Evolutionary conservation across 2,888 invertebrate genomes (phyloP).

Genomic region (Balanococcus diminutus): DNA sequence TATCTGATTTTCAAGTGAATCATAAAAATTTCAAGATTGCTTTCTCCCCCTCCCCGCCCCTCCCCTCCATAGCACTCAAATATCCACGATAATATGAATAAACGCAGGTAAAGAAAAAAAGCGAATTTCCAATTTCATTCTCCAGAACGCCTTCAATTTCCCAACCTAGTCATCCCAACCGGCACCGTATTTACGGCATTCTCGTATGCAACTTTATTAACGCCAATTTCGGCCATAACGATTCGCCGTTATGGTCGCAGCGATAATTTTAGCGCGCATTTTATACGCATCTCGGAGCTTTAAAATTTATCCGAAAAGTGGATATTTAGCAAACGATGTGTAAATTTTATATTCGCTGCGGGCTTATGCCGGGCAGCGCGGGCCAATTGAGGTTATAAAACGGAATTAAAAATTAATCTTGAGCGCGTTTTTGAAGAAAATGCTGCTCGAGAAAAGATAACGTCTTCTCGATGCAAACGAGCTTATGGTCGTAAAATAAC

Average conservation of each 20-base stretch:
- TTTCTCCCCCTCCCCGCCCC: no score
- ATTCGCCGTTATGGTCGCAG: background rate
- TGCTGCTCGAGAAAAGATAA: background rate
- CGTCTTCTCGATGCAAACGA: background rate
- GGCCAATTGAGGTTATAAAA: background rate
- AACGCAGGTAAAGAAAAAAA: no score
- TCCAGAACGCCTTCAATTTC: background rate
- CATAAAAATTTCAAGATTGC: no score
- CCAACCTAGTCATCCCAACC: background rate
- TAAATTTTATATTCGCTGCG: background rate
- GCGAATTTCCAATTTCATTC: no score
- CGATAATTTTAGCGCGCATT: background rate
- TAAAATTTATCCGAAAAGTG: background rate
- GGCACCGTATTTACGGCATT: background rate
- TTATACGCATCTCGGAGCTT: background rate
- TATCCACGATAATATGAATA: no score
- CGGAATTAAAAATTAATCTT: constrained; percentile 10
- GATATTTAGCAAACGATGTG: background rate
- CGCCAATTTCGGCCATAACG: background rate
- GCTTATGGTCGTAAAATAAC: constrained; percentile 2
- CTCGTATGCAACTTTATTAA: constrained; percentile 10
- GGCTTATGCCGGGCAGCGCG: background rate
- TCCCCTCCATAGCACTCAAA: no score
- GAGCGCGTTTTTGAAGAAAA: background rate
- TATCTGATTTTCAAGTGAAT: no score